Base-by-base conservation (phyloP, 2,888 invertebrate genomes). In the Anaspis maculata region DNA sequence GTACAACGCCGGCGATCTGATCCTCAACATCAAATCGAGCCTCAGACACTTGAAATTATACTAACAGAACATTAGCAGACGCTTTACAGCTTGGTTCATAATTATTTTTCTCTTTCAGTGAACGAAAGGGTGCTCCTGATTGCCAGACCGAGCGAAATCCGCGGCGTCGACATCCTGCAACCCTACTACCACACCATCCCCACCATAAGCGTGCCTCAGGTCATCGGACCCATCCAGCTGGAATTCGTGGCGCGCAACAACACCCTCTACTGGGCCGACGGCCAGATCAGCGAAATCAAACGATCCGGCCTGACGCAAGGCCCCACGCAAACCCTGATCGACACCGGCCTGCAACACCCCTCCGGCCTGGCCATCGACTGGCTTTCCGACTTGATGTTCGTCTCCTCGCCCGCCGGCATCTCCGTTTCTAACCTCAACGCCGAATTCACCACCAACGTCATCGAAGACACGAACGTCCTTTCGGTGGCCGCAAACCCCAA, bases 281-380 rank as follows among this genome's bases (percentile, higher is more conserved):
- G 74, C 5, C 78, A 79, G 56, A 71, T 78, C 29, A 79, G 81
- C 61, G 85, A 87, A 64, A 78, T 89, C 13, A 81, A 80, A 56
- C 67, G 73, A 13, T 76, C 79, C 2, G 75, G 75, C 28, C 67
- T 85, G 26, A 77, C 78, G 16, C 76, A 76, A 39, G 79, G 81
- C 13, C 70, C 79, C 2, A 76, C 80, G 24, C 75, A 79, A 51
- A 81, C 82, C 10, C 71, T 87, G 36, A 77, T 84, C 29, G 86
- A 87, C 60, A 77, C 81, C 26, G 81, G 79, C 25, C 64, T 75
- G 37, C 69, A 70, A 44, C 66, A 69, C 46, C 77, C 81, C 15
- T 71, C 72, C 31, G 88, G 83, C 2, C 74, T 91, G 57, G 85
- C 86, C 21, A 72, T 90, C 36, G 89, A 91, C 69, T 86, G 85